Evolutionary conservation across 2,888 invertebrate genomes (phyloP).

Genomic region (Drymonia ruficornis): DNA sequence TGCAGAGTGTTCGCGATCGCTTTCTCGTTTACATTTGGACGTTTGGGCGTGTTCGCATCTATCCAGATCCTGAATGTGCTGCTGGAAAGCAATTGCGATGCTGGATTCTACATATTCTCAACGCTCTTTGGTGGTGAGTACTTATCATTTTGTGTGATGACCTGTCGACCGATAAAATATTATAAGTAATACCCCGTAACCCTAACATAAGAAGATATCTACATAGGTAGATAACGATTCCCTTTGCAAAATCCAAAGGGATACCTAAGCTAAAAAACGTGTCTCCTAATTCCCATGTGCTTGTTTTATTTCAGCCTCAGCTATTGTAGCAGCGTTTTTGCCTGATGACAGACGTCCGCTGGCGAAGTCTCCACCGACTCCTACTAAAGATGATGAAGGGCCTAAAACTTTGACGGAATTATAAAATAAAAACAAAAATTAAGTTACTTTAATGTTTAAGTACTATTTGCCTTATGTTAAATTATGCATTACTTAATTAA

Average conservation of each 20-base stretch:
- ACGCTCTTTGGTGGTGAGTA: constrained; percentile 67
- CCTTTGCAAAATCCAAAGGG: no score
- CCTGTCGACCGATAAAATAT: no score
- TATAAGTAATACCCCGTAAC: no score
- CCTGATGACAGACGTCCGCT: constrained; percentile 52
- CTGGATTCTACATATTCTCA: constrained; percentile 84
- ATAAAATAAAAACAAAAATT: neutral
- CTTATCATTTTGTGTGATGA: no score
- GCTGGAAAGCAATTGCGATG: constrained; percentile 82
- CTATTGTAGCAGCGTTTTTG: constrained; percentile 55
- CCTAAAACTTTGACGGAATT: neutral
- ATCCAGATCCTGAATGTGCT: constrained; percentile 85
- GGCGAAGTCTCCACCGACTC: constrained; percentile 11
- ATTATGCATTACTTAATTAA: no score
- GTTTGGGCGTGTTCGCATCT: constrained; percentile 84
- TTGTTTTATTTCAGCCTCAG: constrained; percentile 48
- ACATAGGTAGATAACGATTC: no score
- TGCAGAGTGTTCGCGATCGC: constrained; percentile 85
- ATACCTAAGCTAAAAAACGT: no score
- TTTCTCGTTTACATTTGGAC: constrained; percentile 81
- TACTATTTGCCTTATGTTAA: no score
- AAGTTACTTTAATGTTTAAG: neutral
- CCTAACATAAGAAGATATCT: no score
- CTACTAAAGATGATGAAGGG: constrained; percentile 14
- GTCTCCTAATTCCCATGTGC: neutral